Base-by-base conservation (phyloP, 2,113 vertebrate species). In the Oryzias javanicus region DNA sequence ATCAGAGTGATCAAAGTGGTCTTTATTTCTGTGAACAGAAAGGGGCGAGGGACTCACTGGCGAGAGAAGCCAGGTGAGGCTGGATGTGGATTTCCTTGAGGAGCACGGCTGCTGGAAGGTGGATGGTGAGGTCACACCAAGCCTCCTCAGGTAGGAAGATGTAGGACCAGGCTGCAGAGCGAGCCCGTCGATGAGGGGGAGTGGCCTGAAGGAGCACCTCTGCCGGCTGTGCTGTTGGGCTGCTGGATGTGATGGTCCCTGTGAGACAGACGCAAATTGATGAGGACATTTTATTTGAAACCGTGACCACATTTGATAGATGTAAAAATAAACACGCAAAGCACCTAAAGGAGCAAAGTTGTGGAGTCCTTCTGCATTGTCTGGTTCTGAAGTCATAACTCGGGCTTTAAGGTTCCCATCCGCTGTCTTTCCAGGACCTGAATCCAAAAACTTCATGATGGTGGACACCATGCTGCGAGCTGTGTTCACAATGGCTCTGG, bases 401-500 rank as follows among this genome's bases (percentile, higher is more conserved):
- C 97, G 87, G 74, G 96, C 94, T 87, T 98, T 98, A 67, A 99
- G 89, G 87, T 91, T 96, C 70, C 95, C 96, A 1, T 99, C 97
- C 12, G 94, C 86, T 0, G 92, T 83, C 88, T 98, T 98, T 70
- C 95, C 96, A 1, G 96, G 96, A 27, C 97, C 96, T 16, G 92
- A 96, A 76, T 99, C 97, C 60, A 99, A 91, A 81, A 98, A 99
- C 86, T 98, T 98, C 97, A 99, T 99, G 81, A 99, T 99, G 62
- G 97, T 99, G 19, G 97, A 99, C 62, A 99, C 97, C 97, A 99
- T 99, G 79, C 97, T 99, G 83, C 97, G 95, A 6, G 97, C 97
- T 25, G 97, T 99, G 88, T 99, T 99, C 70, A 99, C 96, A 60
- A 99, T 98, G 76, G 97, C 97, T 83, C 97, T 92, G 20, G 97